Evolutionary conservation across 2,888 invertebrate genomes (phyloP).

Genomic region (Rosalia funebris): DNA sequence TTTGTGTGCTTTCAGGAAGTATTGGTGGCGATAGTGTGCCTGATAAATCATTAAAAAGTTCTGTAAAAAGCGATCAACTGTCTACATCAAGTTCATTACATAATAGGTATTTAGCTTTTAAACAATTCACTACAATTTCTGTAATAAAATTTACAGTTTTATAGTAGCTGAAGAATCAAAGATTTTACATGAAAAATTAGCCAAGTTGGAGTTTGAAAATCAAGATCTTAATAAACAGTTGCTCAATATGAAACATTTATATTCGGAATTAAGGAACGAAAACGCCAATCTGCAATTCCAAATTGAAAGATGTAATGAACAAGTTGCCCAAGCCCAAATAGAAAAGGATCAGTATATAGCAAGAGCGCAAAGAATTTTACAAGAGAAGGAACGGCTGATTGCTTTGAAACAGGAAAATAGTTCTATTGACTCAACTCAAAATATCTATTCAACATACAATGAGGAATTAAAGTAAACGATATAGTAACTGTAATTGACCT

Average conservation of each 20-base stretch:
- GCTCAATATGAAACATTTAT: slow-evolving; percentile 57
- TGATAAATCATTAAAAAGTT: slow-evolving; percentile 39
- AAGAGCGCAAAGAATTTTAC: slow-evolving; percentile 81
- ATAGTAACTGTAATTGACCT: slow-evolving; percentile 17
- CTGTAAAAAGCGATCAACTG: slow-evolving; percentile 35
- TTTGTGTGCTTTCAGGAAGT: slow-evolving; percentile 39
- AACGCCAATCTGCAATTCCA: slow-evolving; percentile 55
- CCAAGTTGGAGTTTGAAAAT: slow-evolving; percentile 55
- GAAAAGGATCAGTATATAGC: slow-evolving; percentile 81
- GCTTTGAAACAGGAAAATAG: slow-evolving; percentile 51
- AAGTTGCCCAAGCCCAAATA: slow-evolving; percentile 51
- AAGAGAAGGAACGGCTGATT: slow-evolving; percentile 80
- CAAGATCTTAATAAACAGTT: slow-evolving; percentile 56
- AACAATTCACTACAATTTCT: not conserved
- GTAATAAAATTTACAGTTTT: slow-evolving; percentile 38
- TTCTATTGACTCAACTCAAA: slow-evolving; percentile 42
- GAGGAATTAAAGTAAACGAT: slow-evolving; percentile 56
- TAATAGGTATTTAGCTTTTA: slow-evolving; percentile 35
- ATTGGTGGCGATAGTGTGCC: slow-evolving; percentile 33
- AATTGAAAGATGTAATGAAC: slow-evolving; percentile 55
- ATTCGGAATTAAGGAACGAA: slow-evolving; percentile 58
- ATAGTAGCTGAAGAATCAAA: slow-evolving; percentile 48
- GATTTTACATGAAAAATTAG: slow-evolving; percentile 53
- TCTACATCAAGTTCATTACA: slow-evolving; percentile 45
- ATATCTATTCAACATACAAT: slow-evolving; percentile 52